phyloP scores from a whole-genome alignment of 2,113 vertebrate genomes.

The Mixornis gularis region DNA sequence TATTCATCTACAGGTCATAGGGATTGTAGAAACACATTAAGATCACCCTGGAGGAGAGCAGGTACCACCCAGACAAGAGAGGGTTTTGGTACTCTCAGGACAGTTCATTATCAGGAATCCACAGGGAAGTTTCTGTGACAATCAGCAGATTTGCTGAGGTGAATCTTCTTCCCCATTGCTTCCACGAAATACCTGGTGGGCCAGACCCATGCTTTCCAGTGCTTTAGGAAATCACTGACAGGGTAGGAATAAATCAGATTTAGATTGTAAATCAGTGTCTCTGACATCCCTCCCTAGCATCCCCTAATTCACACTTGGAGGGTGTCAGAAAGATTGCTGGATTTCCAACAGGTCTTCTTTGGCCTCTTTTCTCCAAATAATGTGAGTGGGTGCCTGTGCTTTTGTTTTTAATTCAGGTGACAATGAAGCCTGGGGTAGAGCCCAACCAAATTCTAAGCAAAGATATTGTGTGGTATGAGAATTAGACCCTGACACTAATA shows the following conservation, averaged over 20 bases:
- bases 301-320: neutral
- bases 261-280: neutral
- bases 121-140: neutral
- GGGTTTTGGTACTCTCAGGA: neutral
- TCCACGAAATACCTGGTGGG: neutral
- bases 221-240: neutral
- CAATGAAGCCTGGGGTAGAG: neutral
- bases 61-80: neutral
- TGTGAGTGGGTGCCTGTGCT: neutral
- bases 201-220: neutral
- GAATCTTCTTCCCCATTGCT: neutral
- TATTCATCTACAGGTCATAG: neutral
- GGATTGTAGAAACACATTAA: neutral
- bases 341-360: neutral
- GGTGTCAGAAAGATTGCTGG: neutral
- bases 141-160: neutral
- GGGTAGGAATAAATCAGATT: neutral
- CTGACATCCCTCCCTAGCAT: neutral
- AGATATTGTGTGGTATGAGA: neutral
- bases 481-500: neutral
- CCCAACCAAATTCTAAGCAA: neutral
- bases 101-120: accelerated
- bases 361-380: neutral
- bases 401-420: neutral
- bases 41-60: accelerated